These are phyloP conservation scores for Syndactyla subalaris DNA, from an alignment of 2,797 vertebrate genomes.

Conservation along the genomic window DNA sequence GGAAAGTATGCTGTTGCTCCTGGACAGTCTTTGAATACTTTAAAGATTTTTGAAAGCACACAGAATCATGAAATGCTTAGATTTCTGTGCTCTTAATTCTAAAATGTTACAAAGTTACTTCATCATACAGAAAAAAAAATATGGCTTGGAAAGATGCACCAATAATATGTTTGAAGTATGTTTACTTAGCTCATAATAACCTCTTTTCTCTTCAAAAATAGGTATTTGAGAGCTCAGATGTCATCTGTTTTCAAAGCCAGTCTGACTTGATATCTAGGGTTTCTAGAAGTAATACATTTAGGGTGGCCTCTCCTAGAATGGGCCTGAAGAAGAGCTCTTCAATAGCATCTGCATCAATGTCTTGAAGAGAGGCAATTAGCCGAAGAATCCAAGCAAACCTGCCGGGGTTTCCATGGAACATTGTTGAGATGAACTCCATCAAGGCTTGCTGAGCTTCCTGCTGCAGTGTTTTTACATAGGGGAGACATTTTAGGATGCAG, in stretches of 20 bases:
- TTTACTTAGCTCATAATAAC: neutral
- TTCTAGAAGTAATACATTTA: conserved; percentile 49
- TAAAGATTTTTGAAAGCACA: neutral
- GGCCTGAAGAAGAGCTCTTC: conserved; percentile 66
- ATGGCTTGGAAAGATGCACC: neutral
- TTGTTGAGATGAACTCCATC: conserved; percentile 38
- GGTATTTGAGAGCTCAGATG: neutral
- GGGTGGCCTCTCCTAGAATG: conserved; percentile 21
- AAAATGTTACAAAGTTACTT: neutral
- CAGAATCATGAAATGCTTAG: neutral
- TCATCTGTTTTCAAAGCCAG: neutral
- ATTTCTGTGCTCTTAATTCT: neutral
- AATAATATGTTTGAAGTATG: neutral
- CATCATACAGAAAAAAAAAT: neutral
- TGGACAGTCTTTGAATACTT: neutral
- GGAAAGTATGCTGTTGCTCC: neutral
- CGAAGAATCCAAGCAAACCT: conserved; percentile 55
- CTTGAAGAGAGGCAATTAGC: neutral
- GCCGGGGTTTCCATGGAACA: neutral
- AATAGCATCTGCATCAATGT: neutral
- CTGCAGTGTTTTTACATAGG: conserved; percentile 58
- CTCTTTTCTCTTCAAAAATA: neutral
- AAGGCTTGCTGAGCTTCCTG: conserved; percentile 53
- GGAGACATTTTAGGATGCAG: conserved; percentile 19
- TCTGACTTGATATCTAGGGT: neutral